A percentile compares a stretch with the other conserved stretches of the same genome.
Evolutionary conservation across 2,888 invertebrate genomes (phyloP).

Genomic region (Caenorhabditis sp.): DNA sequence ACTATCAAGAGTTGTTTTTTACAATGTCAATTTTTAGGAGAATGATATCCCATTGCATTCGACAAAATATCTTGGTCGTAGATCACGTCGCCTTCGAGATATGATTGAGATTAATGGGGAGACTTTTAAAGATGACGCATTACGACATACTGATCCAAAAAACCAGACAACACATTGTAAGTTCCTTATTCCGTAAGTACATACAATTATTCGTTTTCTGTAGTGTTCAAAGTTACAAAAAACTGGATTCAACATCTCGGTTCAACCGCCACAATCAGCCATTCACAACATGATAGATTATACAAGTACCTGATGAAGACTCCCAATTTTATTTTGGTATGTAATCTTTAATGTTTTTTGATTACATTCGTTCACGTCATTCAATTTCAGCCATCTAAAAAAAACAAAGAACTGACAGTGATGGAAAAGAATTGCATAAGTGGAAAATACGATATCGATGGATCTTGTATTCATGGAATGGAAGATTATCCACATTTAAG

Average conservation of each 20-base stretch:
- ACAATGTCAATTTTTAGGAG: slow-evolving; percentile 20
- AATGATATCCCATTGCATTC: slow-evolving; percentile 45
- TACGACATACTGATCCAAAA: slow-evolving; percentile 22
- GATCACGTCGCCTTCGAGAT: slow-evolving; percentile 31
- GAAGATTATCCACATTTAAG: slow-evolving; percentile 32
- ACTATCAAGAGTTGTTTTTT: not conserved
- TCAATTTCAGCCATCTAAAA: slow-evolving; percentile 10
- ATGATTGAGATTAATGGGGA: slow-evolving; percentile 41
- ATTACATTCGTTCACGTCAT: not conserved
- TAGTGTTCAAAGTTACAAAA: slow-evolving; percentile 33
- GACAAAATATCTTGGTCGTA: slow-evolving; percentile 33
- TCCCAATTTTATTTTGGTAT: slow-evolving; percentile 23
- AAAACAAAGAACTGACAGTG: slow-evolving; percentile 17
- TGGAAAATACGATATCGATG: slow-evolving; percentile 29
- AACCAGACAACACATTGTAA: slow-evolving; percentile 30
- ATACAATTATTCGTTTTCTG: not conserved
- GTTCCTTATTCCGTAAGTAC: not conserved
- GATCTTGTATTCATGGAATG: slow-evolving; percentile 35
- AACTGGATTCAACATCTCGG: slow-evolving; percentile 38
- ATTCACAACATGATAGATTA: slow-evolving; percentile 22
- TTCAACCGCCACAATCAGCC: slow-evolving; percentile 35
- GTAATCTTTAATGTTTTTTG: not conserved
- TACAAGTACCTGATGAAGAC: slow-evolving; percentile 26
- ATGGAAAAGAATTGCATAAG: slow-evolving; percentile 27
- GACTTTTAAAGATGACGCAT: slow-evolving; percentile 28